These are phyloP conservation scores for Acanthoscelides obtectus DNA, from an alignment of 2,888 invertebrate genomes.

Conservation along the genomic window DNA sequence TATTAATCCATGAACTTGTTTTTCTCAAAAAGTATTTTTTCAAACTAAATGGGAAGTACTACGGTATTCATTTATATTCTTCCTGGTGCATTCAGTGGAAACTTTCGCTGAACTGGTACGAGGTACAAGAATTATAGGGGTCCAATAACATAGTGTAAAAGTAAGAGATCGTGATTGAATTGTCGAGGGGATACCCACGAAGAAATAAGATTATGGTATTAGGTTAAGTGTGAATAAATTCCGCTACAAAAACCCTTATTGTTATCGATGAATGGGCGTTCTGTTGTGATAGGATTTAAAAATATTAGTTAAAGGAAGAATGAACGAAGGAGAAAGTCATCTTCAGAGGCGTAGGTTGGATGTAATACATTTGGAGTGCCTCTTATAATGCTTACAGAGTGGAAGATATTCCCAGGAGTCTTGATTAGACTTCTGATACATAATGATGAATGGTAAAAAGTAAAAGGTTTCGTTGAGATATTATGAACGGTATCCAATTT, in stretches of 20 bases:
- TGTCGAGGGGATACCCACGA: constrained; percentile 9
- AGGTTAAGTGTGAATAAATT: constrained; percentile 30
- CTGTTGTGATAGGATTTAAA: constrained; percentile 33
- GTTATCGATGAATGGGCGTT: constrained; percentile 23
- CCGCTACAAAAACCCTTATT: constrained; percentile 29
- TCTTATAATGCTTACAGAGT: not conserved
- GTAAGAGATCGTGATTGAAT: not conserved
- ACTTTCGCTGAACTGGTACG: not conserved
- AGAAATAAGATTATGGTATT: constrained; percentile 27
- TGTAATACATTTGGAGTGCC: not conserved
- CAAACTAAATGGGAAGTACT: too few relatives aligned
- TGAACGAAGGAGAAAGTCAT: constrained; percentile 12
- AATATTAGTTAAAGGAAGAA: constrained; percentile 16
- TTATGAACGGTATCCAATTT: too few relatives aligned
- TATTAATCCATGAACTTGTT: too few relatives aligned
- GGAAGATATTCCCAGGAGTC: not conserved
- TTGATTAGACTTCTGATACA: not conserved
- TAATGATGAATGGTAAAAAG: too few relatives aligned
- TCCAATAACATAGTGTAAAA: not conserved
- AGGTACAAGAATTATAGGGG: not conserved
- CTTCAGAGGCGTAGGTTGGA: constrained; percentile 10
- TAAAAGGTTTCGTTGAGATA: too few relatives aligned
- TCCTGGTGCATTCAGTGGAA: not conserved
- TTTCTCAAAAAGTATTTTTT: too few relatives aligned
- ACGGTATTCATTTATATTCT: too few relatives aligned